These are phyloP conservation scores for Lagocephalus sceleratus DNA, from an alignment of 2,797 vertebrate species.

Conservation along the genomic window DNA sequence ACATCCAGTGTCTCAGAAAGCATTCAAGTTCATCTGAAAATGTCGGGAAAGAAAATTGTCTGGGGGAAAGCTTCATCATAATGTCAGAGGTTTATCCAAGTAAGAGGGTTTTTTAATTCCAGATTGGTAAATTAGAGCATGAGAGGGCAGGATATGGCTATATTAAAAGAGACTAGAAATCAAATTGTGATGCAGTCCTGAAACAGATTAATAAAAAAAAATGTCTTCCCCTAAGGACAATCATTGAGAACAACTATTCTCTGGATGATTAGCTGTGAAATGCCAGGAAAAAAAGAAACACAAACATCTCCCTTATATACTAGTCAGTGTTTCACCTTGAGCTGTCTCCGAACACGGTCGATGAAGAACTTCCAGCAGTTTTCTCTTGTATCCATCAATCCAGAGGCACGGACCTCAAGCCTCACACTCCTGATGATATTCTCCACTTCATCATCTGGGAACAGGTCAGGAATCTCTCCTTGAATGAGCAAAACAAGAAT, in stretches of 20 bases:
- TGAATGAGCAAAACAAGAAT: slow-evolving; percentile 24
- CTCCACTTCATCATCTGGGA: slow-evolving; percentile 89
- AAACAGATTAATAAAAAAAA: slow-evolving; percentile 32
- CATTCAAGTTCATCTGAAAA: slow-evolving; percentile 43
- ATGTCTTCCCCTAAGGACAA: slow-evolving; percentile 10
- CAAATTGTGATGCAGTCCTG: slow-evolving; percentile 18
- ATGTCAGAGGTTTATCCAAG: slow-evolving; percentile 47
- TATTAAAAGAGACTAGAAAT: slow-evolving; percentile 37
- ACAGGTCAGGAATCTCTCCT: slow-evolving; percentile 95
- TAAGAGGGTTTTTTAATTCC: slow-evolving; percentile 17
- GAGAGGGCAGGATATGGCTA: slow-evolving; percentile 20
- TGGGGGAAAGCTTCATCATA: slow-evolving; percentile 37
- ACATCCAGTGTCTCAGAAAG: slow-evolving; percentile 18
- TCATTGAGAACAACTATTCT: slow-evolving; percentile 15
- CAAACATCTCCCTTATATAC: slow-evolving; percentile 9
- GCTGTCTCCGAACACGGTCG: slow-evolving; percentile 82
- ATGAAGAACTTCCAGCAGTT: slow-evolving; percentile 97
- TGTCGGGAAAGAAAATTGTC: slow-evolving; percentile 41
- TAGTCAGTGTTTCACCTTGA: slow-evolving; percentile 82
- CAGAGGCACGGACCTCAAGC: slow-evolving; percentile 82
- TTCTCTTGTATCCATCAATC: slow-evolving; percentile 85
- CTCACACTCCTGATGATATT: slow-evolving; percentile 83
- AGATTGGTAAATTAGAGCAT: slow-evolving; percentile 33
- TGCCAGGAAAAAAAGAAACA: slow-evolving; percentile 19
- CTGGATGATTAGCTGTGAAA: slow-evolving; percentile 29